phyloP scores from a whole-genome alignment of 2,113 vertebrate species.

The Chionomys nivalis region DNA sequence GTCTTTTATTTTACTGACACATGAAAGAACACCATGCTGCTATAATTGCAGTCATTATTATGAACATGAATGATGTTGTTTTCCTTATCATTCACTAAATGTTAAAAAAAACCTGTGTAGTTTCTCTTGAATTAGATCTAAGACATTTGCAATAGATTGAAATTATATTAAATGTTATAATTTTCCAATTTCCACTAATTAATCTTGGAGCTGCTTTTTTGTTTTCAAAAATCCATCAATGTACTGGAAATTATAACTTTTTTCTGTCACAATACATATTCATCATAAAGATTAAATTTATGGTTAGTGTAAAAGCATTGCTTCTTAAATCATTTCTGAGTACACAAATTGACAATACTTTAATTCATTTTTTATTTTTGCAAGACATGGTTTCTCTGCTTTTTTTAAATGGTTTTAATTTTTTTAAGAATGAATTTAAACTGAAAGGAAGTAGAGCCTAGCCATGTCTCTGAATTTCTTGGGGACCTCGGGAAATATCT shows the following conservation, averaged over 20 bases:
- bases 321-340: background rate
- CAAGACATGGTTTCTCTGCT: background rate
- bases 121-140: background rate
- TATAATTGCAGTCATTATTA: background rate
- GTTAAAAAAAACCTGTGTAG: background rate
- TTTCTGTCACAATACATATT: background rate
- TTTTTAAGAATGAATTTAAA: background rate
- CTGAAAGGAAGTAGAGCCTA: background rate
- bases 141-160: background rate
- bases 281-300: conserved; percentile 47
- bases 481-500: background rate
- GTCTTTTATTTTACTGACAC: conserved; percentile 53
- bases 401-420: background rate
- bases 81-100: conserved; percentile 29
- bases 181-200: conserved; percentile 56
- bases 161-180: conserved; percentile 42
- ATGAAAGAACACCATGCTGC: background rate
- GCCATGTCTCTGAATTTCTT: background rate
- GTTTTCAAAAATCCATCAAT: background rate
- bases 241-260: background rate
- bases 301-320: background rate
- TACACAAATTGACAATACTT: background rate
- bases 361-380: background rate
- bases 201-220: background rate
- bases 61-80: conserved; percentile 34